Base-by-base conservation (phyloP, 2,797 vertebrate species). In the Rhabdophis nuchalis region DNA sequence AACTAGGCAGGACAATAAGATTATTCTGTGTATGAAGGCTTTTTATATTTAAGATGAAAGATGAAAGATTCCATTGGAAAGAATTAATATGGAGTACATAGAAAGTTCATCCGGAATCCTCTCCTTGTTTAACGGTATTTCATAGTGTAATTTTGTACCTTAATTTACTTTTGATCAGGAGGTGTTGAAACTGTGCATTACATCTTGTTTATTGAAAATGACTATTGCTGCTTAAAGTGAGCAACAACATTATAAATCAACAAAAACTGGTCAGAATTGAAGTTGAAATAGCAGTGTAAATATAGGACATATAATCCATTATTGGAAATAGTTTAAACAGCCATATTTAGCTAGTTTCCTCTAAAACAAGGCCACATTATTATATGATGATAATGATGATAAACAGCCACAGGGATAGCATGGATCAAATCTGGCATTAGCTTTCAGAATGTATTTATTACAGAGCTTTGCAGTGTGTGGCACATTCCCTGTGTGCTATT, bases 191-290 rank as follows among this genome's bases (percentile, higher is more conserved):
- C 57, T 94, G 16, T 96, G 95, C 95, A 94, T 96, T 95, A 95
- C 87, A 91, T 89, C 60, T 61, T 57, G 60, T 92, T 92, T 96
- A 96, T 95, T 95, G 89, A 53, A 64, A 89, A 92, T 96, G 93
- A 96, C 92, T 94, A 91, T 88, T 93, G 93, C 41, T 92, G 95
- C 95, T 96, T 92, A 92, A 94, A 95, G 93, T 89, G 87, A 92
- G 89, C 92, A 95, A 10, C 91, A 41, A 64, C 95, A 94, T 95
- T 95, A 94, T 95, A 96, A 95, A 96, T 96, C 95, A 96, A 92
- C 93, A 95, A 93, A 96, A 95, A 93, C 89, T 96, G 92, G 91
- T 96, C 93, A 94, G 92, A 95, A 96, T 94, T 95, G 95, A 96
- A 93, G 54, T 91, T 93, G 94, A 95, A 95, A 90, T 95, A 85